Evolutionary conservation across 2,888 invertebrate species (phyloP).

Genomic region (Halictus ligatus): DNA sequence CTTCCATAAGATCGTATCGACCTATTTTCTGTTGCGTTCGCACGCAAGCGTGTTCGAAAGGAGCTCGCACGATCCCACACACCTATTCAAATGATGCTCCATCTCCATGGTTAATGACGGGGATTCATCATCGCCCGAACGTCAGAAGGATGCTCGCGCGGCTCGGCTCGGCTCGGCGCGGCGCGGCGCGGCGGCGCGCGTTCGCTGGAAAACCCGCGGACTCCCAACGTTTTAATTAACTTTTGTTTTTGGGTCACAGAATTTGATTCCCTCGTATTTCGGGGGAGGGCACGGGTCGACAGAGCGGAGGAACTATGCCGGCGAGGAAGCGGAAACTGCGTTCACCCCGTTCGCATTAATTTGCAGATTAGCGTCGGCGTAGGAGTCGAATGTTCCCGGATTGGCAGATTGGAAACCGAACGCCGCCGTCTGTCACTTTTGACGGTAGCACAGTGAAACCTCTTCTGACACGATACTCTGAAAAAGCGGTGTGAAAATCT

Average conservation of each 20-base stretch:
- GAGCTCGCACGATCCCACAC: constrained; percentile 10
- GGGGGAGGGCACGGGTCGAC: neutral
- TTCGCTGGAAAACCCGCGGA: constrained; percentile 7
- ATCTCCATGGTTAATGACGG: constrained; percentile 30
- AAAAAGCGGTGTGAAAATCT: neutral
- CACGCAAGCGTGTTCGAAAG: constrained; percentile 24
- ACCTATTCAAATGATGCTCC: constrained; percentile 25
- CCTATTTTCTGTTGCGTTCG: constrained; percentile 41
- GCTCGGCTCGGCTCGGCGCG: too few species aligned
- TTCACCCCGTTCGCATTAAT: neutral
- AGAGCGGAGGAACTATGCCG: neutral
- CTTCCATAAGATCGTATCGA: constrained; percentile 51
- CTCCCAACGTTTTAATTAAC: constrained; percentile 31
- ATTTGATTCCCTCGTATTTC: constrained; percentile 20
- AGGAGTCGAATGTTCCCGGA: neutral
- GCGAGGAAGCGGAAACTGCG: neutral
- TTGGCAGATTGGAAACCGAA: neutral
- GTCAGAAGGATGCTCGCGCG: constrained; percentile 24
- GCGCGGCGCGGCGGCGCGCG: neutral
- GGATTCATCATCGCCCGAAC: constrained; percentile 26
- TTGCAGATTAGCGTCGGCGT: neutral
- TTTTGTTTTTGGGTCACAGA: constrained; percentile 33
- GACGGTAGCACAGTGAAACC: neutral
- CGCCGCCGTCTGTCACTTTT: neutral
- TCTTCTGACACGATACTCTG: neutral